These are phyloP conservation scores for Matsumyia berberina DNA, from an alignment of 2,888 invertebrate species.

Conservation along the genomic window DNA sequence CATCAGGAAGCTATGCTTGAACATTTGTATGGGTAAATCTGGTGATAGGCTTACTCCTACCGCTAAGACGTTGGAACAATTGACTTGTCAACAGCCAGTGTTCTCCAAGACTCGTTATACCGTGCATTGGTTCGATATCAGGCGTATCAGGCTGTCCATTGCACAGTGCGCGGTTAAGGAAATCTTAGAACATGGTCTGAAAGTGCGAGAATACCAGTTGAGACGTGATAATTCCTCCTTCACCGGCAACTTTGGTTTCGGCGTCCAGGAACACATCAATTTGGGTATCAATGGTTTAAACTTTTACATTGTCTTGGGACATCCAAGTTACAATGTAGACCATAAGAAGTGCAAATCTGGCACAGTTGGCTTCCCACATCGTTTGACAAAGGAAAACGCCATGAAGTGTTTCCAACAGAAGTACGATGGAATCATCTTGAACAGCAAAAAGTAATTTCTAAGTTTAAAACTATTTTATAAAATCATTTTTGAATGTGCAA, in stretches of 20 bases:
- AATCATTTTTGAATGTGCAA: too few species aligned
- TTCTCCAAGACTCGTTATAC: conserved; percentile 99
- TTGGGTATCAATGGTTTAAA: conserved; percentile 99
- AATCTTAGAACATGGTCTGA: conserved; percentile 98
- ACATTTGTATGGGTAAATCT: too few species aligned
- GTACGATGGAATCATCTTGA: conserved; percentile 98
- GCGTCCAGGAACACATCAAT: conserved; percentile 99
- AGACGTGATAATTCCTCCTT: conserved; percentile 98
- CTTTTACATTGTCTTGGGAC: conserved; percentile 99
- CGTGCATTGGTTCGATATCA: conserved; percentile 99
- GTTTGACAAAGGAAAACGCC: too few species aligned
- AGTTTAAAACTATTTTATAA: conserved; percentile 66
- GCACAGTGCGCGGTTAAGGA: conserved; percentile 99
- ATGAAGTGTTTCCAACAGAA: conserved; percentile 99
- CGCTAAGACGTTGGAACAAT: too few species aligned
- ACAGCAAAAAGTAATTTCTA: conserved; percentile 89
- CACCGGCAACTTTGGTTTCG: conserved; percentile 99
- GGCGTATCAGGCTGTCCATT: conserved; percentile 99
- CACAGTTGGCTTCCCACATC: too few species aligned
- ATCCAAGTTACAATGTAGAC: conserved; percentile 98
- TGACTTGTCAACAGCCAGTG: conserved; percentile 99
- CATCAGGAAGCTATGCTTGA: too few species aligned
- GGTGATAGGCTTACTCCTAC: too few species aligned
- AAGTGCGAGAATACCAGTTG: conserved; percentile 99
- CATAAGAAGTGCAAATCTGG: conserved; percentile 97